Percentiles rank a stretch among this genome's conserved stretches.
These are phyloP conservation scores for Cheilosia urbana DNA, from an alignment of 2,888 invertebrate species.

Conservation along the genomic window DNA sequence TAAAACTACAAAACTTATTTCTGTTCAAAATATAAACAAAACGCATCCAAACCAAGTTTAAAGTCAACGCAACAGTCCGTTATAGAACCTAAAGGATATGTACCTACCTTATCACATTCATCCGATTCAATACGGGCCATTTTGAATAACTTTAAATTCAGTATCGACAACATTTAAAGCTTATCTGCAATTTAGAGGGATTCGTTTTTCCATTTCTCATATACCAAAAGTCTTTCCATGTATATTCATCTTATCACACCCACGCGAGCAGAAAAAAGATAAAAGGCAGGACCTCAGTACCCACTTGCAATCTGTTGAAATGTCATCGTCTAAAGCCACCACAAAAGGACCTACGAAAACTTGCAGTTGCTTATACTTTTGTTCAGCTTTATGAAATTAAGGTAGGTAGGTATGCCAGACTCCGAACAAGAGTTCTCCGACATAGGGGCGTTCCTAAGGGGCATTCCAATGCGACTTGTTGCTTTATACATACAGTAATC, in stretches of 20 bases:
- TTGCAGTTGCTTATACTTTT: slow-evolving; percentile 51
- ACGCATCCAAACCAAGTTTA: too few species aligned
- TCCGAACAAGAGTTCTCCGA: slow-evolving; percentile 44
- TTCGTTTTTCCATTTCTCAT: slow-evolving; percentile 21
- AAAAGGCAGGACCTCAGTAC: slow-evolving; percentile 19
- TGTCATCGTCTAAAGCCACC: slow-evolving; percentile 42
- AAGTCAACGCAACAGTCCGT: too few species aligned
- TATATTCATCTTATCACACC: background rate
- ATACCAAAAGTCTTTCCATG: background rate
- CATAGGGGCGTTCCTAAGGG: slow-evolving; percentile 69
- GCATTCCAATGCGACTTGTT: slow-evolving; percentile 74
- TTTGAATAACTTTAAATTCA: slow-evolving; percentile 14
- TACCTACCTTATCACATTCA: too few species aligned
- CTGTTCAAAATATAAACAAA: too few species aligned
- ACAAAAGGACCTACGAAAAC: slow-evolving; percentile 61
- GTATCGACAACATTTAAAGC: slow-evolving; percentile 27
- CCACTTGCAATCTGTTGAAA: slow-evolving; percentile 20
- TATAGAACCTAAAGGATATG: too few species aligned
- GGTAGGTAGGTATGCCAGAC: slow-evolving; percentile 53
- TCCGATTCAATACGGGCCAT: background rate
- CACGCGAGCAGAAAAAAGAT: slow-evolving; percentile 1
- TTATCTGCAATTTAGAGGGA: slow-evolving; percentile 1
- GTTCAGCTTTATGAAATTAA: slow-evolving; percentile 67
- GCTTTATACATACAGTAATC: slow-evolving; percentile 45
- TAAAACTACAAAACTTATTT: background rate